These are phyloP conservation scores for Ophioninae sp. DNA, from an alignment of 2,888 invertebrate genomes.

Conservation along the genomic window DNA sequence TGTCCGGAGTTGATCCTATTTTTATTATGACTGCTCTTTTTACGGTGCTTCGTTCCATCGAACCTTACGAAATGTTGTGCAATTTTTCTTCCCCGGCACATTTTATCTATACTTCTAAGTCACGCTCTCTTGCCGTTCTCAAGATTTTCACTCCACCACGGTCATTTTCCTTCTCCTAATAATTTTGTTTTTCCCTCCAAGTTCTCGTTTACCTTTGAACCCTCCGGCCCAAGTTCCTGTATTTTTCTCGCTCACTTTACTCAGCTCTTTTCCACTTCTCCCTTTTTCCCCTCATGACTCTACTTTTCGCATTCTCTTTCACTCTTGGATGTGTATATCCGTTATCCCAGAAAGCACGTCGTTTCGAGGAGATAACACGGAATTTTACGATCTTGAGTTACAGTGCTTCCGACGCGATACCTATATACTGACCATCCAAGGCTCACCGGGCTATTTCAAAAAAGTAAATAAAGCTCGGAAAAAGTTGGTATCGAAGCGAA, in stretches of 20 bases:
- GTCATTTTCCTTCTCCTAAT: neutral
- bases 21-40: neutral
- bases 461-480: neutral
- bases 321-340: slow-evolving; percentile 8
- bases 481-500: neutral
- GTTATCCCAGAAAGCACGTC: slow-evolving; percentile 37
- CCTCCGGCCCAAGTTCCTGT: neutral
- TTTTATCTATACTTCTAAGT: neutral
- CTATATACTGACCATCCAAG: neutral
- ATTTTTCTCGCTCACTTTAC: neutral
- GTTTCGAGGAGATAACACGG: slow-evolving; percentile 41
- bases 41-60: neutral
- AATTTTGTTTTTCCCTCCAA: neutral
- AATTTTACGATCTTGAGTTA: slow-evolving; percentile 37
- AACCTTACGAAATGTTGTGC: neutral
- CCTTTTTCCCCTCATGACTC: neutral
- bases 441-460: neutral
- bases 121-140: neutral
- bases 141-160: neutral
- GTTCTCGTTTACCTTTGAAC: slow-evolving; percentile 11
- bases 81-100: neutral
- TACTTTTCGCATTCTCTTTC: slow-evolving; percentile 17
- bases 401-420: neutral
- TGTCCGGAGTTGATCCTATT: neutral
- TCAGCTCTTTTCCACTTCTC: neutral